These are phyloP conservation scores for Lagopus muta DNA, from an alignment of 2,113 vertebrate species.

Conservation along the genomic window DNA sequence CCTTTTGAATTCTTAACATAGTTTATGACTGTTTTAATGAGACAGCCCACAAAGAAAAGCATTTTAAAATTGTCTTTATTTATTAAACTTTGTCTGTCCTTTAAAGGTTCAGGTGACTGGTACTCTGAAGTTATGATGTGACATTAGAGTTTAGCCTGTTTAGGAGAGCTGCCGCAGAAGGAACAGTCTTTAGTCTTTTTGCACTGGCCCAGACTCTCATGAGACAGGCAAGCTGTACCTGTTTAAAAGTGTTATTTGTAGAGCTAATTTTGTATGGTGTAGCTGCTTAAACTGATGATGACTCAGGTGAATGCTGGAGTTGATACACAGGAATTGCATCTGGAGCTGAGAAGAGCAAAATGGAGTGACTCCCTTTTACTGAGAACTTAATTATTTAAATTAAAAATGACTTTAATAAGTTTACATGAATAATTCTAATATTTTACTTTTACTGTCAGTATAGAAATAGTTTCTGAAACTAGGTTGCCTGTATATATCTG, in stretches of 20 bases:
- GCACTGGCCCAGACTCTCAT: background rate
- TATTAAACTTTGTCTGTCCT: background rate
- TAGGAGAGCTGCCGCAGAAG: accelerated
- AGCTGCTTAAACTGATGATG: background rate
- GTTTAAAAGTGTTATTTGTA: background rate
- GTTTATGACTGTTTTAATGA: background rate
- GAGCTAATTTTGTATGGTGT: background rate
- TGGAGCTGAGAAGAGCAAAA: background rate
- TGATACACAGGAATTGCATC: background rate
- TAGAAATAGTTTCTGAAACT: background rate
- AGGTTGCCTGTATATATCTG: background rate
- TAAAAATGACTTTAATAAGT: background rate
- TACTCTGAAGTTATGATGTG: background rate
- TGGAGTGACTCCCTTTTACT: background rate
- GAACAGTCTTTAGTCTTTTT: background rate
- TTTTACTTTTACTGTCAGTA: background rate
- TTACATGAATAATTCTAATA: background rate
- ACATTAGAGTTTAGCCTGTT: background rate
- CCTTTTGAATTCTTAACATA: background rate
- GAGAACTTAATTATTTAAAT: background rate
- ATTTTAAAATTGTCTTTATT: background rate
- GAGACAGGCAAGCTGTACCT: background rate
- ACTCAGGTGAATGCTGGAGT: background rate
- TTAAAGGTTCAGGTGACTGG: background rate
- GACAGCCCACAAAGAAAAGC: background rate